Base-by-base conservation (phyloP, 2,797 vertebrate species). In the Diglossa cyanea region DNA sequence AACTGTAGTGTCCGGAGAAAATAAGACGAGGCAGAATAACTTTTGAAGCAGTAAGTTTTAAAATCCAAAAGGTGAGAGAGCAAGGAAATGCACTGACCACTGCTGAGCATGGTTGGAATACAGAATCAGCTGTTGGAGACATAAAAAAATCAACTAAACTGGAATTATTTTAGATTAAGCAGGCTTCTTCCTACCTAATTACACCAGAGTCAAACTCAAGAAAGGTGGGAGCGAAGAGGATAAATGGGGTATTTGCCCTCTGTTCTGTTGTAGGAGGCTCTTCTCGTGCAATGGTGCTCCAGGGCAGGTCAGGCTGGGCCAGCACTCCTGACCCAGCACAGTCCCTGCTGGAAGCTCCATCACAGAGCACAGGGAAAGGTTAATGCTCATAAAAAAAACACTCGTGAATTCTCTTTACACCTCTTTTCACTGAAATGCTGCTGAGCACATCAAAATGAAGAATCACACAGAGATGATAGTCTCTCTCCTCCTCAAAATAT, bases 221-320 rank as follows among this genome's bases (percentile, higher is more conserved):
- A 20, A 40, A 50, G 16, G 70, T 62, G 23, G n/a, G 51, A 90
- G 80, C 25, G 60, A 35, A 26, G 60, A 83, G 75, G 84, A 92
- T 58, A 60, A 93, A 87, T 10, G 53, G 11, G 30, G 23, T 57
- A 28, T 62, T 75, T 73, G 60, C n/a, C 76, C 55, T 63, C 74
- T 30, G 39, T n/a, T 25, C 1, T 4, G 30, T 7, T 13, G 54
- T 21, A 30, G 66, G 72, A 79, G n/a, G 47, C 21, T 65, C 11
- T 9, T 47, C n/a, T 37, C 7, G 3, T 20, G 7, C 45, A 16
- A 0, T 0, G 2, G 12, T 10, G 26, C 75, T 44, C 17, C 47
- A 13, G 40, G 8, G 24, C 44, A n/a, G 18, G 4, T 16, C 1
- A 42, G 61, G 42, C 75, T 53, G 10, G n/a, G 35, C 39, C 39